A percentile compares a stretch with the other conserved stretches of the same genome.
These are phyloP conservation scores for Arvicola amphibius DNA, from an alignment of 2,797 vertebrate species.

Conservation along the genomic window DNA sequence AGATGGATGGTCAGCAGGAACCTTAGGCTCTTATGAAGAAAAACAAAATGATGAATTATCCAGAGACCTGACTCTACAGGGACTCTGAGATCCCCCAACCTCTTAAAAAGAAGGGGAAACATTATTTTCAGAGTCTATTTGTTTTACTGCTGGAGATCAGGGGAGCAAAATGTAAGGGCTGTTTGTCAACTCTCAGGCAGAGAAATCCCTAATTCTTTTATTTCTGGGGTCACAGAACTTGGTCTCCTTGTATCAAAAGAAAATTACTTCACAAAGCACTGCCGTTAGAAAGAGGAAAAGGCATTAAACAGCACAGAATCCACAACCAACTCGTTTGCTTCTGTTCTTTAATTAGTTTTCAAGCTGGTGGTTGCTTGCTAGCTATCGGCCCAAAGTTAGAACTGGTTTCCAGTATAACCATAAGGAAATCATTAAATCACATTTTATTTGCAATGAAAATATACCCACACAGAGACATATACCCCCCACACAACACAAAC, in stretches of 20 bases:
- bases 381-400: slow-evolving; percentile 51
- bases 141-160: slow-evolving; percentile 76
- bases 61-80: slow-evolving; percentile 52
- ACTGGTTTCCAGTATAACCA: slow-evolving; percentile 13
- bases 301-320: slow-evolving; percentile 59
- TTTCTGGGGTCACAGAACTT: slow-evolving; percentile 70
- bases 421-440: slow-evolving; percentile 18
- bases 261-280: slow-evolving; percentile 67
- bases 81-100: slow-evolving; percentile 23
- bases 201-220: slow-evolving; percentile 75
- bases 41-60: slow-evolving; percentile 61
- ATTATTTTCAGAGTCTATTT: slow-evolving; percentile 78
- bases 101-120: not conserved
- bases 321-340: slow-evolving; percentile 65
- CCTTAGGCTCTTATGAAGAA: not conserved
- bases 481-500: not conserved
- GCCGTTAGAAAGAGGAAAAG: slow-evolving; percentile 61
- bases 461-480: not conserved
- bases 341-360: slow-evolving; percentile 72
- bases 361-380: slow-evolving; percentile 33
- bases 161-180: slow-evolving; percentile 57
- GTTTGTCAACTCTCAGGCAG: slow-evolving; percentile 73
- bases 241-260: slow-evolving; percentile 72
- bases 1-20: not conserved
- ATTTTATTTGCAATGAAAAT: slow-evolving; percentile 52